These are phyloP conservation scores for Conger conger DNA, from an alignment of 2,113 vertebrate genomes.

Conservation along the genomic window DNA sequence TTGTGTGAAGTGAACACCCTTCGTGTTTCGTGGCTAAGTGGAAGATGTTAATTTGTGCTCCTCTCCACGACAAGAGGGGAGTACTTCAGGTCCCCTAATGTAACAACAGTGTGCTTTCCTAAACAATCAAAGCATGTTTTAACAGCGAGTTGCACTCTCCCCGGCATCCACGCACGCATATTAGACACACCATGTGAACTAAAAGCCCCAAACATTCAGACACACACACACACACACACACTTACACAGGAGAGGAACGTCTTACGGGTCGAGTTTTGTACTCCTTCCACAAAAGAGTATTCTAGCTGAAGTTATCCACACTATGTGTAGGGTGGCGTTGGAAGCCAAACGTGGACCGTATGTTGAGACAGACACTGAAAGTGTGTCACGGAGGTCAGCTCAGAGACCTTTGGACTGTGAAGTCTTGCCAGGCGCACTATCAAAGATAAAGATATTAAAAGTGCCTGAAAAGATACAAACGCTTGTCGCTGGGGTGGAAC, in stretches of 20 bases:
- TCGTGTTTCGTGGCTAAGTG: neutral
- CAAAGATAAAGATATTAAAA: too few species aligned
- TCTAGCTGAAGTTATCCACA: neutral
- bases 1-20: neutral
- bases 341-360: too few species aligned
- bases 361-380: too few species aligned
- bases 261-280: neutral
- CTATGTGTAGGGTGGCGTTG: too few species aligned
- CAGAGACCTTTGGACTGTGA: too few species aligned
- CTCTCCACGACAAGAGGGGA: slow-evolving; percentile 38
- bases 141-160: slow-evolving; percentile 36
- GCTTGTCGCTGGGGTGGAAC: too few species aligned
- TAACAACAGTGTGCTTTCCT: slow-evolving; percentile 15
- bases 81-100: slow-evolving; percentile 22
- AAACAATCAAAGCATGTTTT: slow-evolving; percentile 29
- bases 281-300: neutral
- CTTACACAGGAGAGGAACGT: neutral
- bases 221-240: slow-evolving; percentile 32
- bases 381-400: too few species aligned
- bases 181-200: slow-evolving; percentile 51
- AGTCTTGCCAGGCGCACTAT: too few species aligned
- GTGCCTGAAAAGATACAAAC: too few species aligned
- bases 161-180: slow-evolving; percentile 44
- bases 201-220: slow-evolving; percentile 21
- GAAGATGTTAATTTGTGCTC: slow-evolving; percentile 51